These are phyloP conservation scores for Ceratitis capitata DNA, from an alignment of 1,140 invertebrate genomes.

Conservation along the genomic window DNA sequence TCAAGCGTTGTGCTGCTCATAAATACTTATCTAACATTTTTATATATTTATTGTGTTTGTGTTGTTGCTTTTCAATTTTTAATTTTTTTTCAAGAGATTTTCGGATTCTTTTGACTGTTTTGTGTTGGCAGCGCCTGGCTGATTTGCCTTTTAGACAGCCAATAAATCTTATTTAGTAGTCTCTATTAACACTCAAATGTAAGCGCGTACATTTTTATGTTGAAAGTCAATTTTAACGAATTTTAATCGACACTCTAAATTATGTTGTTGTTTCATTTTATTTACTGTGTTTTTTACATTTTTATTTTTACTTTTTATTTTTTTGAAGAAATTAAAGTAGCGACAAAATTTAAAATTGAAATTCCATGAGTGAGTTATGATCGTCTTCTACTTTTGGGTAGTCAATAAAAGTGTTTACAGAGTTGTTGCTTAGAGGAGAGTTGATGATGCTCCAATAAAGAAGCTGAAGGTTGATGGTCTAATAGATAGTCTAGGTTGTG, in stretches of 20 bases:
- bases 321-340: not conserved
- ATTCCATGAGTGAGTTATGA: not conserved
- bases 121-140: slow-evolving; percentile 7
- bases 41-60: not conserved
- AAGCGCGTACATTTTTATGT: slow-evolving; percentile 16
- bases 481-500: not conserved
- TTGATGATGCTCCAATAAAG: not conserved
- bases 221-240: slow-evolving; percentile 14
- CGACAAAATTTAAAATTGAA: not conserved
- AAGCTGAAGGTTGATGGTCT: not conserved
- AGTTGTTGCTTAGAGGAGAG: not conserved
- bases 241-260: slow-evolving; percentile 27
- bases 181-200: slow-evolving; percentile 33
- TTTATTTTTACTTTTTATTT: no score
- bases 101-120: slow-evolving; percentile 31
- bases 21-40: slow-evolving; percentile 1
- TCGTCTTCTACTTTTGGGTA: not conserved
- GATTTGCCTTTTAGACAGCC: slow-evolving; percentile 26
- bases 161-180: slow-evolving; percentile 30
- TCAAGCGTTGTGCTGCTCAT: not conserved
- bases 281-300: no score
- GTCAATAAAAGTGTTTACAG: not conserved
- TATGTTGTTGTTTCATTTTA: not conserved
- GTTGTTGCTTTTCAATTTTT: no score
- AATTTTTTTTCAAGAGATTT: not conserved